Evolutionary conservation across 2,113 vertebrate species (phyloP).

Genomic region (Acanthisitta chloris): DNA sequence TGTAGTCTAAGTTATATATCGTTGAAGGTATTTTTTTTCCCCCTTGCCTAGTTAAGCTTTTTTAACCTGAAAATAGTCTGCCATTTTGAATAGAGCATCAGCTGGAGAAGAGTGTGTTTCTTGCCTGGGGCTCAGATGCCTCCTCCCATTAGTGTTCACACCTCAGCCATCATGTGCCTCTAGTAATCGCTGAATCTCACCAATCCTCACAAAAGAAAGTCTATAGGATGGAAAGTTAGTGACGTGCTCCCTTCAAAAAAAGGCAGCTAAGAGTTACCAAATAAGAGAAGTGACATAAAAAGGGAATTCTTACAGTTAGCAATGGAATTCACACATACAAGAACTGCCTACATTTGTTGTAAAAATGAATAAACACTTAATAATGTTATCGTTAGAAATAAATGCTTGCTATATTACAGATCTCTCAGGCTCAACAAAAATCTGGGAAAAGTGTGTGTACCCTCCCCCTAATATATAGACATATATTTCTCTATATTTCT

Average conservation of each 20-base stretch:
- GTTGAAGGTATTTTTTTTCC: background rate
- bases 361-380: background rate
- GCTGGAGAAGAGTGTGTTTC: background rate
- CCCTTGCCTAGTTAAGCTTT: background rate
- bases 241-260: background rate
- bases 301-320: background rate
- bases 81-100: background rate
- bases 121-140: slow-evolving; percentile 17
- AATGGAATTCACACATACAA: background rate
- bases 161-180: background rate
- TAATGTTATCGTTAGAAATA: background rate
- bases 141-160: slow-evolving; percentile 16
- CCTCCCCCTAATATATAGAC: background rate
- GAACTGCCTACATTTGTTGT: background rate
- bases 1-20: background rate
- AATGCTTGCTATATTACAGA: background rate
- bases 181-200: background rate
- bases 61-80: slow-evolving; percentile 41
- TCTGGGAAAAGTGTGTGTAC: background rate
- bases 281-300: background rate
- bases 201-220: background rate
- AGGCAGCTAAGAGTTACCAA: background rate
- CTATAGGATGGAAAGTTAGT: background rate
- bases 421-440: background rate
- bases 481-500: too few species aligned